Percentiles rank a stretch among this genome's conserved stretches.
Evolutionary conservation across 1,140 invertebrate species (phyloP).

Genomic region (Cherax quadricarinatus): DNA sequence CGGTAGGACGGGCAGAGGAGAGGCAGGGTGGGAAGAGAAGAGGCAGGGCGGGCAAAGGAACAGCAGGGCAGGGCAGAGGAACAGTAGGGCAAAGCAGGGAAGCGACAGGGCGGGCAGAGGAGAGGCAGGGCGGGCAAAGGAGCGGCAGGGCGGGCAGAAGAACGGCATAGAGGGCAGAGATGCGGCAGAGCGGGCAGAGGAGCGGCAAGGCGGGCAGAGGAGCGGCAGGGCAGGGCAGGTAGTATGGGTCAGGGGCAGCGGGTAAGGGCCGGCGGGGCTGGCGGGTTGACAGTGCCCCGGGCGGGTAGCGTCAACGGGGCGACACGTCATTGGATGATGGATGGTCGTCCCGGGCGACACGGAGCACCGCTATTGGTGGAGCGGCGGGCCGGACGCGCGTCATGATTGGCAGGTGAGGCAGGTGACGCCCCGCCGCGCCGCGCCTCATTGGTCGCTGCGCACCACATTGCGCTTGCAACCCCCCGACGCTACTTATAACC

Average conservation of each 20-base stretch:
- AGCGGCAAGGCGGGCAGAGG: background rate
- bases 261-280: background rate
- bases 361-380: constrained; percentile 47
- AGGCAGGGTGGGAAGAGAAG: background rate
- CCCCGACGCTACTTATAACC: no score
- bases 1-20: background rate
- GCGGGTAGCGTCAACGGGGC: constrained; percentile 51
- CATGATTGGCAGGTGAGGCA: constrained; percentile 60
- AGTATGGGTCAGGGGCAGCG: no score
- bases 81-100: background rate
- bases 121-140: background rate
- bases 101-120: background rate
- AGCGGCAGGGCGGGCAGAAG: background rate
- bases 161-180: background rate
- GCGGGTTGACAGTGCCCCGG: constrained; percentile 42
- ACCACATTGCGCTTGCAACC: constrained; percentile 25
- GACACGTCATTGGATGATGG: constrained; percentile 67
- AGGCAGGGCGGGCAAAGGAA: background rate
- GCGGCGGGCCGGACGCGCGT: constrained; percentile 41
- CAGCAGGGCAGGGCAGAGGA: background rate
- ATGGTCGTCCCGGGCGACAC: constrained; percentile 35
- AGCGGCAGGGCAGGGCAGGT: background rate
- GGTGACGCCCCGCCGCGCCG: constrained; percentile 47
- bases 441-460: constrained; percentile 51
- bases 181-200: background rate